phyloP scores from a whole-genome alignment of 2,113 vertebrate species.

The Actenoides lindsayi region DNA sequence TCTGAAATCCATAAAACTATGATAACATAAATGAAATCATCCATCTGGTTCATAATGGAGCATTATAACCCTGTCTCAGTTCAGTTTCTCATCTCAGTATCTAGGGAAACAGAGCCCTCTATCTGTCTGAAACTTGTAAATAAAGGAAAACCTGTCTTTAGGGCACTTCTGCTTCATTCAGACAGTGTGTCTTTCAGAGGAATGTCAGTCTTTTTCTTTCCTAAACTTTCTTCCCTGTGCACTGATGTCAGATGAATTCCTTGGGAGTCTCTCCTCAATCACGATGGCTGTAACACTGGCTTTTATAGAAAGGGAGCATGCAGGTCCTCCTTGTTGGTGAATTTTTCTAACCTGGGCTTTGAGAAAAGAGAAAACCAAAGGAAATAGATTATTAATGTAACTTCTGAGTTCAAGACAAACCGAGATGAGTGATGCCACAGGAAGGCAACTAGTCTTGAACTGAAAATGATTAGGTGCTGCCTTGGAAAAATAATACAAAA shows the following conservation, averaged over 20 bases:
- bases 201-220: background rate
- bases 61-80: background rate
- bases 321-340: background rate
- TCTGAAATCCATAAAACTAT: background rate
- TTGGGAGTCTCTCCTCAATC: background rate
- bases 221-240: background rate
- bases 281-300: background rate
- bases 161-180: background rate
- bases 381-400: background rate
- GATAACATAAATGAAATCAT: background rate
- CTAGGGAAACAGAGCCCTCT: conserved; percentile 35
- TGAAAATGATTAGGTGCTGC: background rate
- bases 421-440: background rate
- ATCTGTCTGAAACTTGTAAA: background rate
- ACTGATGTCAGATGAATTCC: background rate
- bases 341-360: background rate
- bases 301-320: background rate
- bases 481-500: background rate
- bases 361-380: background rate
- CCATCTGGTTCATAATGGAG: background rate
- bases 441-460: background rate
- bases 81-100: conserved; percentile 11
- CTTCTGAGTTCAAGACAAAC: background rate
- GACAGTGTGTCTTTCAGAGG: background rate
- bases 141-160: background rate